phyloP scores from a whole-genome alignment of 2,113 vertebrate species.

The Vulpes vulpes region DNA sequence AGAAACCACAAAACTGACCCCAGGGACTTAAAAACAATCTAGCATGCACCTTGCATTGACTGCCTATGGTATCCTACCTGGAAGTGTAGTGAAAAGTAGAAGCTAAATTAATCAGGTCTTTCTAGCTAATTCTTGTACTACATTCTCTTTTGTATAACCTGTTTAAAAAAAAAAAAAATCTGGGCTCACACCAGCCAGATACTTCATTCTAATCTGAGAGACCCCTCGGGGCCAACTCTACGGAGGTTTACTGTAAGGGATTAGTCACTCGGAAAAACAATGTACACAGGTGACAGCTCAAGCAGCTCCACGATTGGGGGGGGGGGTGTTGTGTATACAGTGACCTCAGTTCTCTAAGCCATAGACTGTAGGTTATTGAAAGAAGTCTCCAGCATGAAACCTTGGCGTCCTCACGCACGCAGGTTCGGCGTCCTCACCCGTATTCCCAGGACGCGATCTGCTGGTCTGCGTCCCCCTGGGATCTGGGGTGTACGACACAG shows the following conservation, averaged over 20 bases:
- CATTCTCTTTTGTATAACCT: slow-evolving; percentile 50
- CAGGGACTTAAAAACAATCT: slow-evolving; percentile 62
- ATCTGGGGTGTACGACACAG: background rate
- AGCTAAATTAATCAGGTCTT: slow-evolving; percentile 67
- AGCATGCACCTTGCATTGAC: slow-evolving; percentile 82
- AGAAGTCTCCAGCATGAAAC: background rate
- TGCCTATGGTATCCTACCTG: slow-evolving; percentile 73
- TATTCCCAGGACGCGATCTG: background rate
- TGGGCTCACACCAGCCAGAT: slow-evolving; percentile 35
- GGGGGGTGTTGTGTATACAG: background rate
- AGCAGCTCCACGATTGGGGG: background rate
- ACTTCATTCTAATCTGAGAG: slow-evolving; percentile 24
- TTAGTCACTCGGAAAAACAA: slow-evolving; percentile 34
- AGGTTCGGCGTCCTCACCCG: background rate
- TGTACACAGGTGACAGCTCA: background rate
- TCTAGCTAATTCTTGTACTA: slow-evolving; percentile 64
- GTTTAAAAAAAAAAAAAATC: slow-evolving; percentile 31
- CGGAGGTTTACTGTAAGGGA: background rate
- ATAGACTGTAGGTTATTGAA: slow-evolving; percentile 21
- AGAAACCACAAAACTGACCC: slow-evolving; percentile 70
- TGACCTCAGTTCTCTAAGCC: background rate
- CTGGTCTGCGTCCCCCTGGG: background rate
- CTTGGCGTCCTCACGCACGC: background rate
- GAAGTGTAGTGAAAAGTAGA: slow-evolving; percentile 76
- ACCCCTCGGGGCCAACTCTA: background rate